Percentiles rank a stretch among this genome's conserved stretches.
phyloP scores from a whole-genome alignment of 1,140 invertebrate genomes.

The Drosophila kikkawai region DNA sequence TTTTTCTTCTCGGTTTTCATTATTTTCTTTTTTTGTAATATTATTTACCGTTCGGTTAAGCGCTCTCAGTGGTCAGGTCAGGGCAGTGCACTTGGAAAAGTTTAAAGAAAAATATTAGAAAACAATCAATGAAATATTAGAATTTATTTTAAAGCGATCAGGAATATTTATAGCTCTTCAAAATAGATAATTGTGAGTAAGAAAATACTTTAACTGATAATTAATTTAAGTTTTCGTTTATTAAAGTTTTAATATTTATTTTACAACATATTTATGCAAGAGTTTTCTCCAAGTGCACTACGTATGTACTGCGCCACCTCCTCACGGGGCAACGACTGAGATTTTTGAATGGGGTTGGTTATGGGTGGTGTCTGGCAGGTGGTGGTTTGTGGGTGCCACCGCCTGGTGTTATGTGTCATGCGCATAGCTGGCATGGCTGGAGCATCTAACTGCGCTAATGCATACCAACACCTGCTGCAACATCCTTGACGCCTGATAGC shows the following conservation, averaged over 20 bases:
- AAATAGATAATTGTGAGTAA: neutral
- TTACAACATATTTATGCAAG: neutral
- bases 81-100: slow-evolving; percentile 23
- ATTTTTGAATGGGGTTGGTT: slow-evolving; percentile 11
- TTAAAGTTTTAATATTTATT: too few relatives aligned
- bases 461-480: slow-evolving; percentile 56
- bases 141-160: neutral
- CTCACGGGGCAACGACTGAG: neutral
- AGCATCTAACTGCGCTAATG: slow-evolving; percentile 70
- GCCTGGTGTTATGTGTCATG: slow-evolving; percentile 56
- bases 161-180: neutral
- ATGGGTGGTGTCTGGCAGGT: slow-evolving; percentile 13
- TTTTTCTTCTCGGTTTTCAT: slow-evolving; percentile 24
- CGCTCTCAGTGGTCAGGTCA: slow-evolving; percentile 35
- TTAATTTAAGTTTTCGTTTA: neutral
- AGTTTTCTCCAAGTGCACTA: slow-evolving; percentile 5
- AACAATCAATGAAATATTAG: neutral
- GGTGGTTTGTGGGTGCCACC: slow-evolving; percentile 15
- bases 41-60: slow-evolving; percentile 53
- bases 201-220: neutral
- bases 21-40: slow-evolving; percentile 25
- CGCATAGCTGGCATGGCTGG: slow-evolving; percentile 45
- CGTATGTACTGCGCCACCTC: slow-evolving; percentile 22
- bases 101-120: neutral
- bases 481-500: slow-evolving; percentile 63